A percentile compares a stretch with the other conserved stretches of the same genome.
These are phyloP conservation scores for Ifrita kowaldi DNA, from an alignment of 2,113 vertebrate species.

Conservation along the genomic window DNA sequence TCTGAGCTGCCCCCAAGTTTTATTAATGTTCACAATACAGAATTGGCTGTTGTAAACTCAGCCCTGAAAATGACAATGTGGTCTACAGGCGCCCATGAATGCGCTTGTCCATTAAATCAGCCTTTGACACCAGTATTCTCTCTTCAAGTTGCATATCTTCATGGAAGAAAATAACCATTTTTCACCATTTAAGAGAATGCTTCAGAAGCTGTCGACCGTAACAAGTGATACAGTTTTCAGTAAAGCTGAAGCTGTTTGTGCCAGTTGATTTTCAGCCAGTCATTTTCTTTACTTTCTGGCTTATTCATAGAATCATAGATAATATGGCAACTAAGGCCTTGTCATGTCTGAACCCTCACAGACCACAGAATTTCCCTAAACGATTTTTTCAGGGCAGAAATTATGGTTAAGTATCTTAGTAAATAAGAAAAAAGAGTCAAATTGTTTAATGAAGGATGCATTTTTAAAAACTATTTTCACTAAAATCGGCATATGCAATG, in stretches of 20 bases:
- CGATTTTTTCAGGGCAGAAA: neutral
- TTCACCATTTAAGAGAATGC: neutral
- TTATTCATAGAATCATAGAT: neutral
- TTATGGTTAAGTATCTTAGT: neutral
- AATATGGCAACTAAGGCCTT: neutral
- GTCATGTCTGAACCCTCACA: neutral
- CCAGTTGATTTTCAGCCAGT: neutral
- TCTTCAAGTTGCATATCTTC: neutral
- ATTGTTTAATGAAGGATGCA: neutral
- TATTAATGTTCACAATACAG: neutral
- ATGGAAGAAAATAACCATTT: neutral
- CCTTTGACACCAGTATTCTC: neutral
- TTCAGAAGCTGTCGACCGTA: neutral
- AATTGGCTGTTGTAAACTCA: neutral
- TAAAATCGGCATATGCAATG: neutral
- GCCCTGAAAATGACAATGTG: neutral
- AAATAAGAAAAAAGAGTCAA: neutral
- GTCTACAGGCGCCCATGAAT: neutral
- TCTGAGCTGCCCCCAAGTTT: neutral
- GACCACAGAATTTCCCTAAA: neutral
- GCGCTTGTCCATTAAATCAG: neutral
- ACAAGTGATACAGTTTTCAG: neutral
- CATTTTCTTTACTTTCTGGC: neutral
- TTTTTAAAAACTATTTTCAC: neutral
- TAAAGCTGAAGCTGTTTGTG: neutral